A percentile compares a stretch with the other conserved stretches of the same genome.
phyloP scores from a whole-genome alignment of 2,113 vertebrate genomes.

The Pituophis catenifer region DNA sequence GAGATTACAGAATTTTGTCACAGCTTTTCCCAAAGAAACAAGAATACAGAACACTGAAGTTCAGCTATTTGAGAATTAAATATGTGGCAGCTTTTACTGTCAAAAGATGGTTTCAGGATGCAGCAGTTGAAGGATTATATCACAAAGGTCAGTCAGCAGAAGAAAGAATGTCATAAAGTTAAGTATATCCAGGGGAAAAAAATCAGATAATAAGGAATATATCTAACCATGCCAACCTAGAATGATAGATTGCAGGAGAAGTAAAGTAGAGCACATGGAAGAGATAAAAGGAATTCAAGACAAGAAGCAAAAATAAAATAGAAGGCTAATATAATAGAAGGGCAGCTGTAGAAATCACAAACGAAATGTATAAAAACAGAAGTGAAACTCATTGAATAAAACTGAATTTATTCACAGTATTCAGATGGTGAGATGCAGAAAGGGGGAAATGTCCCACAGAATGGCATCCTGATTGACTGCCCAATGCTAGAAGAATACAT shows the following conservation, averaged over 20 bases:
- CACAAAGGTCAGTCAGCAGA: conserved; percentile 76
- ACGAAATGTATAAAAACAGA: conserved; percentile 65
- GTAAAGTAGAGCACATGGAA: conserved; percentile 48
- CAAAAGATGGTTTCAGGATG: conserved; percentile 58
- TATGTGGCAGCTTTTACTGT: conserved; percentile 60
- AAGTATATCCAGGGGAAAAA: conserved; percentile 66
- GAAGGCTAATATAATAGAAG: conserved; percentile 66
- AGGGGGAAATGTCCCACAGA: conserved; percentile 63
- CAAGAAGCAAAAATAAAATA: conserved; percentile 60
- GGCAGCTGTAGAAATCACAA: conserved; percentile 64
- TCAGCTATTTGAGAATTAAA: conserved; percentile 63
- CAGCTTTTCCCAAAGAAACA: conserved; percentile 16
- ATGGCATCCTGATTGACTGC: conserved; percentile 62
- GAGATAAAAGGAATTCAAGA: conserved; percentile 65
- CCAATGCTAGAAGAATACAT: conserved; percentile 60
- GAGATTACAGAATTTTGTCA: conserved; percentile 24
- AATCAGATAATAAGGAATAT: conserved; percentile 72
- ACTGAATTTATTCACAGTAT: conserved; percentile 72
- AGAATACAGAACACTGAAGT: conserved; percentile 13
- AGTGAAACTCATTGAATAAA: conserved; percentile 73
- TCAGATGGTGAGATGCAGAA: conserved; percentile 65
- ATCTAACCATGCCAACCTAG: conserved; percentile 51
- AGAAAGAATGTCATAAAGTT: conserved; percentile 74
- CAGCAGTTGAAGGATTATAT: conserved; percentile 66
- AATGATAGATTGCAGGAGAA: conserved; percentile 65